Conservation (phyloP, 2,113 vertebrate genomes). For the Asarcornis scutulata region DNA sequence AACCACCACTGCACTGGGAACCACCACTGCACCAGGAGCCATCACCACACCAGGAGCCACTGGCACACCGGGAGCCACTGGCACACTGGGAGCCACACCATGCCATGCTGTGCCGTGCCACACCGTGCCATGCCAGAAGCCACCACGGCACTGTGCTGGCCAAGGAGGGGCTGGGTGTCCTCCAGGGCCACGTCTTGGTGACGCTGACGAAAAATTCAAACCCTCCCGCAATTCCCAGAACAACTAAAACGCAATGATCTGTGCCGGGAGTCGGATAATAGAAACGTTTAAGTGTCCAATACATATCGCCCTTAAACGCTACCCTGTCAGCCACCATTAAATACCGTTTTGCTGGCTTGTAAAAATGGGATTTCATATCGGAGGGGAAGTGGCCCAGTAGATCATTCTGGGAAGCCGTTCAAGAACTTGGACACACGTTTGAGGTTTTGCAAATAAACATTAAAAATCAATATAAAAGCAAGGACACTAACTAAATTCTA, state of each 20-base stretch:
- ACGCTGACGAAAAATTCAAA: neutral
- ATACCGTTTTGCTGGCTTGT: constrained; percentile 19
- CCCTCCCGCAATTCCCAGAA: neutral
- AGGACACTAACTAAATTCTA: constrained; percentile 11
- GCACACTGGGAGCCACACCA: too few species aligned
- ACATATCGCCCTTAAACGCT: constrained; percentile 18
- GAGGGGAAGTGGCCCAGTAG: neutral
- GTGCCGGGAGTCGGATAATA: constrained; percentile 47
- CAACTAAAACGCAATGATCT: constrained; percentile 52
- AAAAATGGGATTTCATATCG: constrained; percentile 2
- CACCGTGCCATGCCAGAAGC: accelerated
- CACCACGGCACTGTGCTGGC: accelerated
- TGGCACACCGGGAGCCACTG: too few species aligned
- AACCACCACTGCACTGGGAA: too few species aligned
- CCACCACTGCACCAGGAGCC: too few species aligned
- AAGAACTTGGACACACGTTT: neutral
- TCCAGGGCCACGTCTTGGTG: accelerated
- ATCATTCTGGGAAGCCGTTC: constrained; percentile 39
- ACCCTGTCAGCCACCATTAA: constrained; percentile 51
- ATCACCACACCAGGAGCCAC: too few species aligned
- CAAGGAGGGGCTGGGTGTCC: neutral
- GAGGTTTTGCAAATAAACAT: constrained; percentile 58
- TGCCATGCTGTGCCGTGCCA: too few species aligned
- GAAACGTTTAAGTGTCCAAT: constrained; percentile 44
- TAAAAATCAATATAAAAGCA: constrained; percentile 26